These are phyloP conservation scores for Gopherus evgoodei DNA, from an alignment of 2,113 vertebrate genomes.

Conservation along the genomic window DNA sequence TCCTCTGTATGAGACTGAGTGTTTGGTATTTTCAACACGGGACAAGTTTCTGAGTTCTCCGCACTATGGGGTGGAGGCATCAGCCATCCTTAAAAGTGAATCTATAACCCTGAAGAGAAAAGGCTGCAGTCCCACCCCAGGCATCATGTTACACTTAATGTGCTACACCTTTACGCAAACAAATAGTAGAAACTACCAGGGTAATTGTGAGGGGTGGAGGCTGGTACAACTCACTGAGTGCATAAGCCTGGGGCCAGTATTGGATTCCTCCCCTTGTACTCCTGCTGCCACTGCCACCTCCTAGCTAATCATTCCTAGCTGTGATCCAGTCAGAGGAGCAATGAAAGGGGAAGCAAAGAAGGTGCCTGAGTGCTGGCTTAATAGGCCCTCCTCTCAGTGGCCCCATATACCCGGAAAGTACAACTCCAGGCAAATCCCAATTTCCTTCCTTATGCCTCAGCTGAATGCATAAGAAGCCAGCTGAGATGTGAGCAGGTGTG, in stretches of 20 bases:
- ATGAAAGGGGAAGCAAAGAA: background rate
- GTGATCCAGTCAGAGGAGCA: background rate
- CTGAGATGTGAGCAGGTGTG: background rate
- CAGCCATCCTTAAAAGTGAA: background rate
- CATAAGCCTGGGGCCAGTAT: background rate
- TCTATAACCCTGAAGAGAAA: background rate
- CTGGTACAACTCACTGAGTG: background rate
- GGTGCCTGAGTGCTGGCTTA: background rate
- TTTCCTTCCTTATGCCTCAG: background rate
- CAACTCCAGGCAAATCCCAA: background rate
- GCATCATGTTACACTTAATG: accelerated
- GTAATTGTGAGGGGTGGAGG: background rate
- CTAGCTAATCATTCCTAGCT: background rate
- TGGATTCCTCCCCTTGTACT: background rate
- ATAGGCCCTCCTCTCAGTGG: background rate
- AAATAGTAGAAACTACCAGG: background rate
- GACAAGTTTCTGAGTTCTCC: background rate
- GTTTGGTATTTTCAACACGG: background rate
- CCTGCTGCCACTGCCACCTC: background rate
- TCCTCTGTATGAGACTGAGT: background rate
- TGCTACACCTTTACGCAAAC: background rate
- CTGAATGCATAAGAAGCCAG: background rate
- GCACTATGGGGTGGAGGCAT: background rate
- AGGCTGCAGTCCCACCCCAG: background rate
- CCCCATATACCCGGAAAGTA: background rate